phyloP scores from a whole-genome alignment of 2,888 invertebrate genomes.

The Tridacna crocea region DNA sequence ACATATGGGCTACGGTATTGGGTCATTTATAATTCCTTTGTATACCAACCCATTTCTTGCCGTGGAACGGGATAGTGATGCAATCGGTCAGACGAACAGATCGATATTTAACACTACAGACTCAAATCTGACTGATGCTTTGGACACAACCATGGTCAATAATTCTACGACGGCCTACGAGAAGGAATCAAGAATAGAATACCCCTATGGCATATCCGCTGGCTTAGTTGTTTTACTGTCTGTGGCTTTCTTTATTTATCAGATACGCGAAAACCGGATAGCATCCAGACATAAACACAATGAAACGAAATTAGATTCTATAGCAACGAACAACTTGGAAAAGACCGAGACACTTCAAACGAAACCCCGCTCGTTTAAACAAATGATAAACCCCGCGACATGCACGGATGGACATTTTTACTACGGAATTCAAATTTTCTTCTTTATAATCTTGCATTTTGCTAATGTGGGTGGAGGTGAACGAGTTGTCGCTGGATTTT shows the following conservation, averaged over 20 bases:
- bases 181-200: constrained; percentile 63
- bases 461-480: constrained; percentile 69
- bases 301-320: background rate
- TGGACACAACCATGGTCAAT: background rate
- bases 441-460: constrained; percentile 63
- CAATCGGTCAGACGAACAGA: background rate
- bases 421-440: constrained; percentile 63
- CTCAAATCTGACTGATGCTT: background rate
- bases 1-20: constrained; percentile 74
- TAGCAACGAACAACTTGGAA: background rate
- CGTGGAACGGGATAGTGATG: constrained; percentile 24
- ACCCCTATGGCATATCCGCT: constrained; percentile 64
- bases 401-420: constrained; percentile 65
- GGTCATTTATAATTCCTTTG: constrained; percentile 72
- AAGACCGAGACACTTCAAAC: background rate
- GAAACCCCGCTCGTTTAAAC: background rate
- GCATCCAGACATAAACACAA: background rate
- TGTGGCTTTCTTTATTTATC: constrained; percentile 62
- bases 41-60: constrained; percentile 72
- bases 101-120: background rate
- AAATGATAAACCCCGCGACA: constrained; percentile 65
- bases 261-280: constrained; percentile 38
- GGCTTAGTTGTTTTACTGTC: constrained; percentile 48
- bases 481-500: constrained; percentile 68
- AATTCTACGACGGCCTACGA: constrained; percentile 31